Conservation (phyloP, 2,888 invertebrate species). For the Pseudeuparius sepicola region DNA sequence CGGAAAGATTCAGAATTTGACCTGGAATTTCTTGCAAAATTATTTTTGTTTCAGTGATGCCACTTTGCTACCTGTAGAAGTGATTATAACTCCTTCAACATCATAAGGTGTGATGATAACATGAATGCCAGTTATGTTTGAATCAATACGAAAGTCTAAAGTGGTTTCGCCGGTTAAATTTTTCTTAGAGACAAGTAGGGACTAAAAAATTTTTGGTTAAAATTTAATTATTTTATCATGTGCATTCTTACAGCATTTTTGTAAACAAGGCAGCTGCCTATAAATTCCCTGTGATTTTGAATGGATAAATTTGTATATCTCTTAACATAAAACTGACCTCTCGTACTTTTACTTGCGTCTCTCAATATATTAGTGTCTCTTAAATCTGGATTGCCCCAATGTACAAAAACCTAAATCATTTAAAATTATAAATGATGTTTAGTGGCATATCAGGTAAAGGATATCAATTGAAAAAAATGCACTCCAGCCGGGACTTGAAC, state of each 20-base stretch:
- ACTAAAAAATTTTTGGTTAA: slow-evolving; percentile 22
- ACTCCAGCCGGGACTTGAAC: too few relatives aligned
- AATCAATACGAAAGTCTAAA: slow-evolving; percentile 40
- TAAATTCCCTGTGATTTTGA: too few relatives aligned
- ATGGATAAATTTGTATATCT: too few relatives aligned
- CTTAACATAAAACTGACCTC: too few relatives aligned
- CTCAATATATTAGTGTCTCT: slow-evolving; percentile 32
- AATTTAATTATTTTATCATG: too few relatives aligned
- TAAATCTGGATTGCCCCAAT: slow-evolving; percentile 38
- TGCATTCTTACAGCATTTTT: too few relatives aligned
- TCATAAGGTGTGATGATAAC: slow-evolving; percentile 25
- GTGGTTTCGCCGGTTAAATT: slow-evolving; percentile 25
- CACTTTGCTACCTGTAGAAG: slow-evolving; percentile 28
- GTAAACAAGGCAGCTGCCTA: too few relatives aligned
- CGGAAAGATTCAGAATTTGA: too few relatives aligned
- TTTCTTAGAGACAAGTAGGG: slow-evolving; percentile 21
- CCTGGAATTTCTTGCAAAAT: too few relatives aligned
- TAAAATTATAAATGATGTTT: too few relatives aligned
- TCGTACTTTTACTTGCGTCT: slow-evolving; percentile 39
- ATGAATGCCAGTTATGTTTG: slow-evolving; percentile 29
- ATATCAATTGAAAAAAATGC: too few relatives aligned
- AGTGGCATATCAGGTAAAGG: too few relatives aligned
- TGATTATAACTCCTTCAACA: slow-evolving; percentile 21
- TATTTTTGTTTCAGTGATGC: neutral
- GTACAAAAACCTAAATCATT: slow-evolving; percentile 39